A percentile compares a stretch with the other conserved stretches of the same genome.
phyloP scores from a whole-genome alignment of 2,888 invertebrate species.

The Drosophila percnosoma region DNA sequence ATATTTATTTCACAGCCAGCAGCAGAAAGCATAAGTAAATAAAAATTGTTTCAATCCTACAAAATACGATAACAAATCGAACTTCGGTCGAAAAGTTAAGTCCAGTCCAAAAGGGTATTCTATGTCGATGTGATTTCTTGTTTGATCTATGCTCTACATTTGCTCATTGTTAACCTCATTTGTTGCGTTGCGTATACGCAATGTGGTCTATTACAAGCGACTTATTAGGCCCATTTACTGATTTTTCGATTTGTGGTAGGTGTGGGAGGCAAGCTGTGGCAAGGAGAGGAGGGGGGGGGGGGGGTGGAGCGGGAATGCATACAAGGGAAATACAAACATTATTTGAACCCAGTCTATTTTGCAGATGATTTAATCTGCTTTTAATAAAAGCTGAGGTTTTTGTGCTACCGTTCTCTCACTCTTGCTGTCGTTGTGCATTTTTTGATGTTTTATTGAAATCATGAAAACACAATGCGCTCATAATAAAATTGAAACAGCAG shows the following conservation, averaged over 20 bases:
- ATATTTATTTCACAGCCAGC: not conserved
- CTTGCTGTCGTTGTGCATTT: not conserved
- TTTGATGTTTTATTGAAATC: conserved; percentile 45
- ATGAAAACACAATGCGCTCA: conserved; percentile 60
- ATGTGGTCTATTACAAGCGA: conserved; percentile 26
- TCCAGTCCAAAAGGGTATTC: not conserved
- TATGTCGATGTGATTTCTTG: not conserved
- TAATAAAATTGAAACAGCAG: conserved; percentile 73
- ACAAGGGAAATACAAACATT: not conserved
- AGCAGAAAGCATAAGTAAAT: not conserved
- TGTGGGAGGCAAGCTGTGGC: not conserved
- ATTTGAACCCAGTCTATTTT: conserved; percentile 47
- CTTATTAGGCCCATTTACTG: conserved; percentile 22
- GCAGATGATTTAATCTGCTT: conserved; percentile 63
- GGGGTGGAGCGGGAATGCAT: not conserved
- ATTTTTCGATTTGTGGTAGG: not conserved
- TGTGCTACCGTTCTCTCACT: not conserved
- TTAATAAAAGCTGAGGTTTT: conserved; percentile 51
- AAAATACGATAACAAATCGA: not conserved
- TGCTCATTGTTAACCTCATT: not conserved
- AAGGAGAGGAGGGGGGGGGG: accelerated
- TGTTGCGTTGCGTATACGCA: conserved; percentile 38
- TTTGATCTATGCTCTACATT: not conserved
- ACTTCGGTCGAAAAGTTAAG: not conserved
- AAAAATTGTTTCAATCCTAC: too few relatives aligned